Conservation (phyloP, 2,113 vertebrate genomes). For the Gopherus evgoodei region DNA sequence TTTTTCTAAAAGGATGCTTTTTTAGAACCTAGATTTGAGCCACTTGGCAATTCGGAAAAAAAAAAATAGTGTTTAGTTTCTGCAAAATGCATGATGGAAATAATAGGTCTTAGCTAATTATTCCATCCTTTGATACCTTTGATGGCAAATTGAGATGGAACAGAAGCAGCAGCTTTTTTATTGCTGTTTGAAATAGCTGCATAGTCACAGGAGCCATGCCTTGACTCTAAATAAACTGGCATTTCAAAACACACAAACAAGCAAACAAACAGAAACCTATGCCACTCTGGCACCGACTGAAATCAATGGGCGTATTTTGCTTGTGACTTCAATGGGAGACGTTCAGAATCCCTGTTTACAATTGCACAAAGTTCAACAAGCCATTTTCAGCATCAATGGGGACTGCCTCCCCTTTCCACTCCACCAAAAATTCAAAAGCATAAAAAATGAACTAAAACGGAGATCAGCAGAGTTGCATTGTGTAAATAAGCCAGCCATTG, state of each 20-base stretch:
- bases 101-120: background rate
- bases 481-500: background rate
- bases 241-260: background rate
- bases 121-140: background rate
- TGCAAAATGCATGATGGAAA: background rate
- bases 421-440: background rate
- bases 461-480: background rate
- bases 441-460: background rate
- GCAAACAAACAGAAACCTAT: background rate
- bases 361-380: background rate
- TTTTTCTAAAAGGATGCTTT: background rate
- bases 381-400: background rate
- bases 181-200: background rate
- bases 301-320: background rate
- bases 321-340: background rate
- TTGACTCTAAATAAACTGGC: background rate
- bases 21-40: background rate
- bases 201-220: background rate
- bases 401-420: background rate
- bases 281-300: background rate
- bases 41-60: background rate
- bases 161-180: background rate
- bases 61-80: background rate
- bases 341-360: background rate
- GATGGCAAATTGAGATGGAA: background rate